Conservation (phyloP, 2,888 invertebrate genomes). For the Caenorhabditis sp. region DNA sequence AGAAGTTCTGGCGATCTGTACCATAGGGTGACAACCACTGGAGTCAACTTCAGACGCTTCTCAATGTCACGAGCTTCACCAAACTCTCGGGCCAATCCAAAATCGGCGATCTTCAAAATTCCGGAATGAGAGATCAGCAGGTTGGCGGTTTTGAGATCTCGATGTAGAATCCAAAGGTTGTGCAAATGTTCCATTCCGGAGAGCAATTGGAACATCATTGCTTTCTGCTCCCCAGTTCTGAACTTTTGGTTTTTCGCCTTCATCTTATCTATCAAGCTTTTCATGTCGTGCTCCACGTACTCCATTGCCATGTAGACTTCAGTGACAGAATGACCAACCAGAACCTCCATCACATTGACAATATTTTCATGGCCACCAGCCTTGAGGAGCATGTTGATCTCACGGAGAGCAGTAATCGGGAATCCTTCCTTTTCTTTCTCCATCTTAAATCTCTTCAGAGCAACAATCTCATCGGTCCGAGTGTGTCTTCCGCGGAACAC, state of each 20-base stretch:
- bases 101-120: constrained; percentile 43
- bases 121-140: constrained; percentile 88
- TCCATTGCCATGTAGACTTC: constrained; percentile 90
- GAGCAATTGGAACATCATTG: constrained; percentile 93
- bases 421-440: constrained; percentile 99
- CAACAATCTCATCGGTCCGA: constrained; percentile 92
- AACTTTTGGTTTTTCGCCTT: constrained; percentile 86
- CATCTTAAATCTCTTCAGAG: constrained; percentile 98
- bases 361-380: constrained; percentile 94
- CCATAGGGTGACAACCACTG: constrained; percentile 42
- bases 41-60: constrained; percentile 15
- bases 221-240: constrained; percentile 90
- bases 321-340: background rate
- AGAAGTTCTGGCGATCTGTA: constrained; percentile 38
- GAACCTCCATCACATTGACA: constrained; percentile 89
- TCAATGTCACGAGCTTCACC: constrained; percentile 11
- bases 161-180: constrained; percentile 98
- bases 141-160: constrained; percentile 98
- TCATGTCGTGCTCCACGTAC: constrained; percentile 98
- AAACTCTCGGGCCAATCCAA: constrained; percentile 38
- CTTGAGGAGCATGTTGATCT: constrained; percentile 97
- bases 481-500: constrained; percentile 29
- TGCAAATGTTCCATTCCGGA: constrained; percentile 96
- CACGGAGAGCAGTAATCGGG: constrained; percentile 97
- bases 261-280: constrained; percentile 98